Evolutionary conservation across 1,140 invertebrate genomes (phyloP).

Genomic region (Chymomyza costata): DNA sequence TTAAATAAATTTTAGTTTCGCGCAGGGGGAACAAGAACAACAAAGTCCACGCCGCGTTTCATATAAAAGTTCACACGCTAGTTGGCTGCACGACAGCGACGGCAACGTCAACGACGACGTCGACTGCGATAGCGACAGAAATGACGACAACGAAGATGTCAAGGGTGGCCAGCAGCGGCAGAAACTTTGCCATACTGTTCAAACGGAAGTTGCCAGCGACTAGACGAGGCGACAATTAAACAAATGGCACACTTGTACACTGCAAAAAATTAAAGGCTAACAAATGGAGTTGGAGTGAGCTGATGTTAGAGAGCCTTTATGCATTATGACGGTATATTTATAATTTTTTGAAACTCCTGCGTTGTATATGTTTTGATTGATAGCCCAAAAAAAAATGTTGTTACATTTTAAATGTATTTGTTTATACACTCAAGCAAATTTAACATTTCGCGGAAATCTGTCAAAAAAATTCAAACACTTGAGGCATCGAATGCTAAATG

Average conservation of each 20-base stretch:
- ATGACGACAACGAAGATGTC: constrained; percentile 18
- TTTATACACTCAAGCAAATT: no score
- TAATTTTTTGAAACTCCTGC: no score
- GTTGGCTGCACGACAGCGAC: constrained; percentile 6
- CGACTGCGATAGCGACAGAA: background rate
- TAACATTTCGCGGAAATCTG: no score
- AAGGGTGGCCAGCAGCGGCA: constrained; percentile 48
- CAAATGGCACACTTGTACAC: constrained; percentile 31
- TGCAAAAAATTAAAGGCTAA: no score
- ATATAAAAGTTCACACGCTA: constrained; percentile 58
- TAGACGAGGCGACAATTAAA: constrained; percentile 41
- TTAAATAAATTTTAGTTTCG: constrained; percentile 62
- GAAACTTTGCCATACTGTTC: constrained; percentile 46
- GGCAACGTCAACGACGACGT: background rate
- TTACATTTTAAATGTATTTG: no score
- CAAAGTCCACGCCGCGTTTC: constrained; percentile 24
- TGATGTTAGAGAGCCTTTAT: no score
- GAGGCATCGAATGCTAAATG: no score
- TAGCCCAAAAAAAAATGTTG: no score
- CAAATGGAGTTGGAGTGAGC: no score
- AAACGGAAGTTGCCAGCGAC: constrained; percentile 47
- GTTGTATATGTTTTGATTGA: no score
- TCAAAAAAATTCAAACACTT: no score
- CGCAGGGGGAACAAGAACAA: constrained; percentile 3
- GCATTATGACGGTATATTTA: no score